phyloP scores from a whole-genome alignment of 2,888 invertebrate species.

The Syritta pipiens region DNA sequence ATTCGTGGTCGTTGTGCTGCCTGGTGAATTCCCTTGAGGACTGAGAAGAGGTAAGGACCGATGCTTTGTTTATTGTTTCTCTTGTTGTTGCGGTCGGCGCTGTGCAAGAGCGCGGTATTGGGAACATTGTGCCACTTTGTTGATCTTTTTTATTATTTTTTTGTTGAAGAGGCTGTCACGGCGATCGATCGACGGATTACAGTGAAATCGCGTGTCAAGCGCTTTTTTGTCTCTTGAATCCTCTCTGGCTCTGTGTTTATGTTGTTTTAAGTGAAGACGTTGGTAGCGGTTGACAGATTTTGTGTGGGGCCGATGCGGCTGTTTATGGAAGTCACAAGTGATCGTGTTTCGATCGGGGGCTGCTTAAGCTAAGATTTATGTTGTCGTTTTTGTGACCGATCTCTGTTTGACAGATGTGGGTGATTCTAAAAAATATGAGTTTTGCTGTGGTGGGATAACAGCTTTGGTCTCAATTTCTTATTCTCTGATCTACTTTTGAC shows the following conservation, averaged over 20 bases:
- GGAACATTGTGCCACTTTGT: conserved; percentile 31
- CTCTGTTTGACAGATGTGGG: too few species aligned
- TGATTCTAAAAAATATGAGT: too few species aligned
- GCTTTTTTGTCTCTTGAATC: neutral
- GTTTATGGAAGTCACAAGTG: conserved; percentile 24
- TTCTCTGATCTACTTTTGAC: too few species aligned
- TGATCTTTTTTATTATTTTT: conserved; percentile 26
- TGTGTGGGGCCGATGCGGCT: neutral
- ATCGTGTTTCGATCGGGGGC: conserved; percentile 1
- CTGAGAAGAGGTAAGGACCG: neutral
- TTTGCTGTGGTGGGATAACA: too few species aligned
- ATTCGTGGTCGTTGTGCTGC: conserved; percentile 14
- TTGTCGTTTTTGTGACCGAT: too few species aligned
- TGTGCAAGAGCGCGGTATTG: conserved; percentile 24
- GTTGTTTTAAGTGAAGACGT: neutral
- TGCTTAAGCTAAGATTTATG: too few species aligned
- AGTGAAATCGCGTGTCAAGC: conserved; percentile 21
- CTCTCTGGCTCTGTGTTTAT: neutral
- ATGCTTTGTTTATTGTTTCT: conserved; percentile 1
- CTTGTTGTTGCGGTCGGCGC: neutral
- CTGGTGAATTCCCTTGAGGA: neutral
- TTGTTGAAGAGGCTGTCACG: conserved; percentile 11
- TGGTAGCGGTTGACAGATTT: neutral
- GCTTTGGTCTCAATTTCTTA: too few species aligned
- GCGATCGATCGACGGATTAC: conserved; percentile 5